These are phyloP conservation scores for Jacana jacana DNA, from an alignment of 2,113 vertebrate species.

Conservation along the genomic window DNA sequence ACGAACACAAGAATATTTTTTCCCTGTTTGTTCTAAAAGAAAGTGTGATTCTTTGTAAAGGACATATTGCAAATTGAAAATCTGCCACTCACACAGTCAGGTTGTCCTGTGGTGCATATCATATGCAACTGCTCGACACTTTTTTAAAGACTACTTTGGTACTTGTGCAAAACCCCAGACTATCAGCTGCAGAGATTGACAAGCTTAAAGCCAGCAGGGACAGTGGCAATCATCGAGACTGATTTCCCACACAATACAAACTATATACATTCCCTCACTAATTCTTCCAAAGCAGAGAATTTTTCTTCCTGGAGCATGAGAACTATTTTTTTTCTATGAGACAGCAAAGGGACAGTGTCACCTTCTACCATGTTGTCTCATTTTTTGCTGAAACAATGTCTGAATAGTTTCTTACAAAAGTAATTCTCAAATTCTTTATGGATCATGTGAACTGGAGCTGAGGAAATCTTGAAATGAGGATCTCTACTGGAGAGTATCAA, in stretches of 20 bases:
- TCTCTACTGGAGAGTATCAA: background rate
- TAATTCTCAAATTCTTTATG: background rate
- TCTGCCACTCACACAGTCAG: background rate
- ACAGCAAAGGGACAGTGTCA: background rate
- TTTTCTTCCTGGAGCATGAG: background rate
- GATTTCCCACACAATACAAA: background rate
- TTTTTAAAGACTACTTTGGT: background rate
- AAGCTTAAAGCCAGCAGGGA: background rate
- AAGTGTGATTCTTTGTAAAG: slow-evolving; percentile 1
- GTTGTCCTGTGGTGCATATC: background rate
- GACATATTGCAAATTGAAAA: slow-evolving; percentile 12
- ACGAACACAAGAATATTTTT: slow-evolving; percentile 36
- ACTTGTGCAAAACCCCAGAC: background rate
- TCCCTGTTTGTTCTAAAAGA: background rate
- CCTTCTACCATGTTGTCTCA: background rate
- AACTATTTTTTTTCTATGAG: background rate
- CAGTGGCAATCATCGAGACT: background rate
- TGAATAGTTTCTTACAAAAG: background rate
- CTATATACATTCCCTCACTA: background rate
- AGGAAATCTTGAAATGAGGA: background rate
- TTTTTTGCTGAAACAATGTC: background rate
- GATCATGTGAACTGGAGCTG: background rate
- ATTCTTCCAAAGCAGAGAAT: background rate
- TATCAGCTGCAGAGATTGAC: background rate
- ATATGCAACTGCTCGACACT: background rate